Conservation (phyloP, 2,113 vertebrate genomes). For the Mormyrus iriodes region DNA sequence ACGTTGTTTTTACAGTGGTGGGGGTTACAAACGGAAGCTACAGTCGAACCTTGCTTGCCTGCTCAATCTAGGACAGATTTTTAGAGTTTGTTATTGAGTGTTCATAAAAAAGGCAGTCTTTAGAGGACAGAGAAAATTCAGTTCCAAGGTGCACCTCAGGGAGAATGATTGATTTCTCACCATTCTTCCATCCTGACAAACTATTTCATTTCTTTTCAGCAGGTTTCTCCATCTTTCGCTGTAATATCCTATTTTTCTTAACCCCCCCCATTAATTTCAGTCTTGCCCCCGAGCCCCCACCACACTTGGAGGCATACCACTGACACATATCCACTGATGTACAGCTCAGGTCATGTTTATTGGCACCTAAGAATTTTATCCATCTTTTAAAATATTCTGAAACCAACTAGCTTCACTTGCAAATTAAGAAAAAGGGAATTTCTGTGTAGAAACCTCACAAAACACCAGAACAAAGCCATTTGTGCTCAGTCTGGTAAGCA, state of each 20-base stretch:
- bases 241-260: background rate
- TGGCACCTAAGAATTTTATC: background rate
- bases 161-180: conserved; percentile 7
- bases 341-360: background rate
- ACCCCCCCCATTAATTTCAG: background rate
- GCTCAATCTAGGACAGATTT: background rate
- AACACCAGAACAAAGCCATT: background rate
- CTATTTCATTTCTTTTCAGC: background rate
- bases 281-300: background rate
- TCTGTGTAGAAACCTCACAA: background rate
- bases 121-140: background rate
- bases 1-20: background rate
- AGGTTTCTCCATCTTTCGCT: background rate
- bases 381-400: background rate
- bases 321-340: background rate
- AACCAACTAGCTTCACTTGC: background rate
- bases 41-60: background rate
- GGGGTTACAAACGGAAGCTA: background rate
- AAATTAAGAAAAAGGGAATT: background rate
- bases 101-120: background rate
- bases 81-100: background rate
- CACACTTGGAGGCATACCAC: background rate
- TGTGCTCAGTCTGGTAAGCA: background rate
- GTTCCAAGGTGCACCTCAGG: background rate
- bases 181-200: background rate